These are phyloP conservation scores for Halocaridina rubra DNA, from an alignment of 2,888 invertebrate species.

Conservation along the genomic window DNA sequence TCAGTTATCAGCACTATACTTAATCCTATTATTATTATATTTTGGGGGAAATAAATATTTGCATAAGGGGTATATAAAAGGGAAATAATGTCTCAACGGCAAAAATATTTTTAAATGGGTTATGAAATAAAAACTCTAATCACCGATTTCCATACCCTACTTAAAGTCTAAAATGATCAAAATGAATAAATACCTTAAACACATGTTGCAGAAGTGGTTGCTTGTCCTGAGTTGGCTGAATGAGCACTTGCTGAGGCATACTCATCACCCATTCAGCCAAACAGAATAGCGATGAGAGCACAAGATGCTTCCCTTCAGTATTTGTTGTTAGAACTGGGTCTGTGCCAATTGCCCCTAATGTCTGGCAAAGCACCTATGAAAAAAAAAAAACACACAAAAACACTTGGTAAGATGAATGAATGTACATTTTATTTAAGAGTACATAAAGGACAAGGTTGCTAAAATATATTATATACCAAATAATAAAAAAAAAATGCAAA, in stretches of 20 bases:
- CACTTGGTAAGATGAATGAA: too few species aligned
- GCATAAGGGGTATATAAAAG: too few species aligned
- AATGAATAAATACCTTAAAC: conserved; percentile 74
- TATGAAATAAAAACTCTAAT: too few species aligned
- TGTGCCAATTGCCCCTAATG: conserved; percentile 48
- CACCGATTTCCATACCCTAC: too few species aligned
- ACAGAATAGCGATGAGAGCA: conserved; percentile 86
- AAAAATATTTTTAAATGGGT: too few species aligned
- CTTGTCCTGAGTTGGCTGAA: conserved; percentile 68
- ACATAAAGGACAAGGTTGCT: neutral
- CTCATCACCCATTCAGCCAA: conserved; percentile 95
- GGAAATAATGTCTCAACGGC: too few species aligned
- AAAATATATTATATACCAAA: neutral
- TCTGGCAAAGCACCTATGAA: conserved; percentile 57
- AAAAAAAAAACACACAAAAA: neutral
- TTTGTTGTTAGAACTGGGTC: conserved; percentile 38
- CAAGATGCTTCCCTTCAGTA: conserved; percentile 78
- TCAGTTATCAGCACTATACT: too few species aligned
- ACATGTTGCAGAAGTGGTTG: conserved; percentile 76
- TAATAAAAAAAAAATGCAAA: neutral
- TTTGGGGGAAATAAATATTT: too few species aligned
- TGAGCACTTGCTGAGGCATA: conserved; percentile 72
- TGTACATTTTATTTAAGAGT: too few species aligned
- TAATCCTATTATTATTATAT: too few species aligned
- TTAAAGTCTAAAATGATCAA: neutral